Evolutionary conservation across 2,113 vertebrate genomes (phyloP).

Genomic region (Tragelaphus strepsiceros): DNA sequence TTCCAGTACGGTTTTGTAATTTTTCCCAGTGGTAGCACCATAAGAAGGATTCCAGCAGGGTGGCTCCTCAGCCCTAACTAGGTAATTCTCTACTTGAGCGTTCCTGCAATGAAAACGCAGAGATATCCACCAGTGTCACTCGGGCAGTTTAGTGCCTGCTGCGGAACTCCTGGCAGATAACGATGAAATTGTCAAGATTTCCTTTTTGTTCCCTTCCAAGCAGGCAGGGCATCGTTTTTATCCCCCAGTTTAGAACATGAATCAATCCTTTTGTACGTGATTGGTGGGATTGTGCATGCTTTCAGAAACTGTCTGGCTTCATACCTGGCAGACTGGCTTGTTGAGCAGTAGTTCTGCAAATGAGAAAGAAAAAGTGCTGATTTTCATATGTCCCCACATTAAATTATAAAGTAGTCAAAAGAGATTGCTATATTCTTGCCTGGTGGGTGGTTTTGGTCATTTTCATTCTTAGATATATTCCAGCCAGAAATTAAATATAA

Average conservation of each 20-base stretch:
- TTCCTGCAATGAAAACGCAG: conserved; percentile 7
- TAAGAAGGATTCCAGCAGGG: not conserved
- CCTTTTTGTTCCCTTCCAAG: conserved; percentile 43
- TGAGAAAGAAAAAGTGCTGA: not conserved
- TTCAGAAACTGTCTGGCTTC: conserved; percentile 15
- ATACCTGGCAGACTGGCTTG: not conserved
- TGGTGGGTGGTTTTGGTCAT: not conserved
- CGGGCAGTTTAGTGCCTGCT: not conserved
- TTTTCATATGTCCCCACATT: not conserved
- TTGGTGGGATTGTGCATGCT: conserved; percentile 7
- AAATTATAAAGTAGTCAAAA: not conserved
- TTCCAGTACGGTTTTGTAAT: conserved; percentile 37
- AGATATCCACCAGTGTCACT: not conserved
- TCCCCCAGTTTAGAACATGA: conserved; percentile 29
- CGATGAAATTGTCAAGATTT: conserved; percentile 57
- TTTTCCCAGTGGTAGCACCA: conserved; percentile 49
- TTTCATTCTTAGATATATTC: not conserved
- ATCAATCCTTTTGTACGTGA: conserved; percentile 39
- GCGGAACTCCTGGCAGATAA: conserved; percentile 15
- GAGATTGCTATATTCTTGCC: not conserved
- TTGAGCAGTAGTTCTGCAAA: not conserved
- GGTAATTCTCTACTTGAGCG: conserved; percentile 35
- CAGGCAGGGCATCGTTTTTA: conserved; percentile 11
- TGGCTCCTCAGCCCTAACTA: not conserved
- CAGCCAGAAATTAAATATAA: not conserved